Conservation (phyloP, 2,888 invertebrate genomes). For the Gandaritis pyraliata region DNA sequence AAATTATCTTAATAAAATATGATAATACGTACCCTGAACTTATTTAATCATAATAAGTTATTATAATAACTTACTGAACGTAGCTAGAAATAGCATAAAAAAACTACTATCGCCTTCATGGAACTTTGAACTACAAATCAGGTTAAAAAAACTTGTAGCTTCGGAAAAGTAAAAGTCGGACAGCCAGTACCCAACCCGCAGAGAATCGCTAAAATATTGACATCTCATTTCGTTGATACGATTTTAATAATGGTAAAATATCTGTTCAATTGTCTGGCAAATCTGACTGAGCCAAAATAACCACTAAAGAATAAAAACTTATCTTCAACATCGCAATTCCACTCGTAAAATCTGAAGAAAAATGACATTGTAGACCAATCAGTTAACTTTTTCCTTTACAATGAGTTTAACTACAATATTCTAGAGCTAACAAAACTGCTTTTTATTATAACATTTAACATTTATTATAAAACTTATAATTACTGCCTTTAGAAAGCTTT, state of each 20-base stretch:
- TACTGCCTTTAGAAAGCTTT: too few species aligned
- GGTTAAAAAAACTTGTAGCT: too few species aligned
- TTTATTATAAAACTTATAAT: too few species aligned
- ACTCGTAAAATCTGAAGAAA: slow-evolving; percentile 5
- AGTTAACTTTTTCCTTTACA: background rate
- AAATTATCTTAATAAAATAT: too few species aligned
- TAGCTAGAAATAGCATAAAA: too few species aligned
- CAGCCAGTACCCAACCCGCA: background rate
- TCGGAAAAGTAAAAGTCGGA: slow-evolving; percentile 5
- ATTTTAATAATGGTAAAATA: slow-evolving; percentile 45
- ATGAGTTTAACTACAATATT: background rate
- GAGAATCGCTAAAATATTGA: slow-evolving; percentile 49
- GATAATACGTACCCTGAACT: too few species aligned
- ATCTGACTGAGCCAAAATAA: slow-evolving; percentile 7
- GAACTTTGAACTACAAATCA: too few species aligned
- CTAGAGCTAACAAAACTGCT: too few species aligned
- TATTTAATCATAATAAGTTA: too few species aligned
- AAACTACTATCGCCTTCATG: too few species aligned
- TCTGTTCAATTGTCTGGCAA: slow-evolving; percentile 21
- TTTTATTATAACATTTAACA: too few species aligned
- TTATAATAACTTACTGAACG: too few species aligned
- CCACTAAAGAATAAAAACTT: slow-evolving; percentile 5
- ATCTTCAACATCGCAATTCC: slow-evolving; percentile 5
- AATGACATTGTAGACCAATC: slow-evolving; percentile 1
- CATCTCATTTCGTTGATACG: slow-evolving; percentile 43